These are phyloP conservation scores for Amniataba percoides DNA, from an alignment of 2,797 vertebrate species.

Conservation along the genomic window DNA sequence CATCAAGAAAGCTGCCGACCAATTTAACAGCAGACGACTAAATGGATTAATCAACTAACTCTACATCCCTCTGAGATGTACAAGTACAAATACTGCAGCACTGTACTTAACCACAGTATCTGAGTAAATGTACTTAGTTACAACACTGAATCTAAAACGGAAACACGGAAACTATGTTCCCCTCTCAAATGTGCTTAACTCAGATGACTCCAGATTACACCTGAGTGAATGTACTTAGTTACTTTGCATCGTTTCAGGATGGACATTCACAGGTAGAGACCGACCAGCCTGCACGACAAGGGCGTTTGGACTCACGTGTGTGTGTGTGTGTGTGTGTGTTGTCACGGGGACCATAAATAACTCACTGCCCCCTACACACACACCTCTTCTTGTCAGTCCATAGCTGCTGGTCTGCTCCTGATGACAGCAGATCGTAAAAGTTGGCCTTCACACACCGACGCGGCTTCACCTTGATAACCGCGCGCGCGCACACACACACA, in stretches of 20 bases:
- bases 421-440: constrained; percentile 64
- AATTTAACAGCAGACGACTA: too few species aligned
- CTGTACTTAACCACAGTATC: too few species aligned
- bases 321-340: constrained; percentile 43
- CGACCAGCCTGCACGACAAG: not conserved
- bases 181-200: too few species aligned
- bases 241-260: not conserved
- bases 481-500: too few species aligned
- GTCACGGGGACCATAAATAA: constrained; percentile 82
- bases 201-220: not conserved
- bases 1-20: too few species aligned
- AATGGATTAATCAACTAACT: too few species aligned
- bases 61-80: too few species aligned
- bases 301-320: constrained; percentile 25
- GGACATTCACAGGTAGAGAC: not conserved
- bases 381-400: constrained; percentile 52
- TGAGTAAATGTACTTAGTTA: too few species aligned
- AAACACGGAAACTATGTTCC: too few species aligned
- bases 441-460: not conserved
- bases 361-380: constrained; percentile 59
- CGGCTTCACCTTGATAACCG: constrained; percentile 57
- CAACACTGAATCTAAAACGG: not conserved
- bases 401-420: constrained; percentile 58
- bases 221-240: not conserved
- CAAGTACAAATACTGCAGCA: too few species aligned